phyloP scores from a whole-genome alignment of 2,113 vertebrate genomes.

The Callaeas wilsoni region DNA sequence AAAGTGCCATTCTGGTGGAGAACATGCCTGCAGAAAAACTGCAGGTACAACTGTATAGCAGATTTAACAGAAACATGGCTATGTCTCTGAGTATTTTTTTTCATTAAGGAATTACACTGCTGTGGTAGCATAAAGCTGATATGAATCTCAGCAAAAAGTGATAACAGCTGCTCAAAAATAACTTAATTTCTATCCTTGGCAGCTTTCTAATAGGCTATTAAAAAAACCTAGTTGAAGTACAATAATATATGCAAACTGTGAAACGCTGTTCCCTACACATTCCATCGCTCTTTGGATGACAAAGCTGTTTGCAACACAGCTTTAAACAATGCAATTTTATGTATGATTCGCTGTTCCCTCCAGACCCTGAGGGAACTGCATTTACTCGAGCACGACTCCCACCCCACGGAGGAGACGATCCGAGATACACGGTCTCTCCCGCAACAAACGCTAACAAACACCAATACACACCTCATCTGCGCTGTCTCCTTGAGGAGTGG shows the following conservation, averaged over 20 bases:
- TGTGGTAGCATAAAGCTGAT: not conserved
- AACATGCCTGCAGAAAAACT: not conserved
- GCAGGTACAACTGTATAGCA: not conserved
- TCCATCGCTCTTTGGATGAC: not conserved
- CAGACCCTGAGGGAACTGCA: not conserved
- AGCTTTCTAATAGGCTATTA: not conserved
- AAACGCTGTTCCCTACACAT: not conserved
- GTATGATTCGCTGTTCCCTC: not conserved
- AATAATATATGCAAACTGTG: not conserved
- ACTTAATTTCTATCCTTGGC: not conserved
- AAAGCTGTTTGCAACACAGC: not conserved
- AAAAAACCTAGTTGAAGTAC: not conserved
- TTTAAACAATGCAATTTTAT: not conserved
- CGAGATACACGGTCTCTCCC: rapidly evolving
- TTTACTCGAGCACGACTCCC: not conserved
- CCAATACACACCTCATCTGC: conserved; percentile 82
- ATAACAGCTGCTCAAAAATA: not conserved
- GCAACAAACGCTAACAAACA: not conserved
- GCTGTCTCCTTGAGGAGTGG: conserved; percentile 84
- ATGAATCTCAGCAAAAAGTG: not conserved
- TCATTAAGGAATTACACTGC: not conserved
- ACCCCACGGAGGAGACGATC: not conserved
- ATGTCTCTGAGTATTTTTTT: not conserved
- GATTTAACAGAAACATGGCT: not conserved
- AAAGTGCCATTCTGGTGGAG: not conserved